Evolutionary conservation across 2,888 invertebrate genomes (phyloP), one percentile per base, ranked within the genome.

Genomic region (Phlogophora meticulosa): DNA sequence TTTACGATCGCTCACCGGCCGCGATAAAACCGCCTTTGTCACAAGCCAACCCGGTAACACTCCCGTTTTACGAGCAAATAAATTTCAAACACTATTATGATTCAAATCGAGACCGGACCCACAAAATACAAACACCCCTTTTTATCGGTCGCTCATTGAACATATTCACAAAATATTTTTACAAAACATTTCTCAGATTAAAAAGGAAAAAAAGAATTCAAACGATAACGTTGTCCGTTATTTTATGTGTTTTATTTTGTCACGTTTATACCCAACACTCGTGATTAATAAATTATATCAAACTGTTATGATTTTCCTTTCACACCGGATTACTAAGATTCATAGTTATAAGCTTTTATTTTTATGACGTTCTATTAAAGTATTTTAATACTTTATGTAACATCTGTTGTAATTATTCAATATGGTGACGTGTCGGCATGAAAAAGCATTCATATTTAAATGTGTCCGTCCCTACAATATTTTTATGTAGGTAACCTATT

Each of bases 1-100:
- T 95, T 94, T 94, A 95, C 91, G 92, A 90, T 86, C 90, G 90
- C 87, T 90, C 92, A 91, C 92, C 88, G 91, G 84, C 84, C 85
- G 73, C 92, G 93, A 93, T 93, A 94, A 94, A 94, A 91, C 91
- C 86, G 88, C 93, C 90, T 93, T 94, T 93, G 94, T 94, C 93
- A 93, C 92, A 90, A 87, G 88, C 91, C 88, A 90, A 87, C 89
- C 87, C 88, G 88, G 91, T 88, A 92, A 92, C 93, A 92, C 94
- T 91, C 92, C 89, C 88, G 85, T 89, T 95, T 95, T 95, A 95
- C 91, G 94, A 94, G 86, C 93, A 91, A 94, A 95, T 95, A 95
- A 95, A 95, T 95, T 95, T 93, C 89, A 87, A 94, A 94, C 91
- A 93, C 95, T 93, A 95, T 95, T 95, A 94, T 95, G 90, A 95